Evolutionary conservation across 1,140 invertebrate species (phyloP), one percentile per base, ranked within the genome.

Genomic region (Caenorhabditis tropicalis): DNA sequence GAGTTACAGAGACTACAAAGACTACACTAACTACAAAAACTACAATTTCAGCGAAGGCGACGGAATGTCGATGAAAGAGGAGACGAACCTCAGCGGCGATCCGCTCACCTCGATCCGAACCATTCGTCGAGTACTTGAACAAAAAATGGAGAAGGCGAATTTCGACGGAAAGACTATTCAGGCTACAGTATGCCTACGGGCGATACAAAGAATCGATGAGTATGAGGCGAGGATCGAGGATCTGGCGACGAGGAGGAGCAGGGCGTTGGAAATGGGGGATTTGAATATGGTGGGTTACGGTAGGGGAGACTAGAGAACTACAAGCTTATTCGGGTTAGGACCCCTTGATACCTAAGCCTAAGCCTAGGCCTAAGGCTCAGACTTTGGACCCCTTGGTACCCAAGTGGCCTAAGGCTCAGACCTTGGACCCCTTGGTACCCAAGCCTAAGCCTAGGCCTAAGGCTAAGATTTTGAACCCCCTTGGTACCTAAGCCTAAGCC

Each of bases 141-240:
- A 81, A 21, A 56, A 56, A 58, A 56, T 58, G 56, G 48, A 74
- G 29, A 51, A 65, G 24, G 79, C 83, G 15, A 51, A 82, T 36
- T 83, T 83, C 46, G 58, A 79, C 6, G 85, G 84, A 29, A 83
- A 70, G 31, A 53, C 53, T 10, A 58, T 86, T 39, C 70, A 86
- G 29, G 85, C 85, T 9, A 80, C 85, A 15, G 80, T 86, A 16
- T 86, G 83, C 82, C 85, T 60, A 24, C 65, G 85, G 15, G 85
- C 85, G 27, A 86, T 86, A 39, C 85, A 86, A 29, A 39, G 85
- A 36, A 60, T 86, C 24, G 58, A 79, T 29, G 85, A 70, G 29
- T 84, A 81, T 58, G 85, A 80, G 36, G 79, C 31, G 33, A 85
- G 43, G 21, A 46, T 58, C 43, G 65, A 86, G 15, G 39, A 79